Evolutionary conservation across 2,113 vertebrate genomes (phyloP).

Genomic region (Equus przewalskii): DNA sequence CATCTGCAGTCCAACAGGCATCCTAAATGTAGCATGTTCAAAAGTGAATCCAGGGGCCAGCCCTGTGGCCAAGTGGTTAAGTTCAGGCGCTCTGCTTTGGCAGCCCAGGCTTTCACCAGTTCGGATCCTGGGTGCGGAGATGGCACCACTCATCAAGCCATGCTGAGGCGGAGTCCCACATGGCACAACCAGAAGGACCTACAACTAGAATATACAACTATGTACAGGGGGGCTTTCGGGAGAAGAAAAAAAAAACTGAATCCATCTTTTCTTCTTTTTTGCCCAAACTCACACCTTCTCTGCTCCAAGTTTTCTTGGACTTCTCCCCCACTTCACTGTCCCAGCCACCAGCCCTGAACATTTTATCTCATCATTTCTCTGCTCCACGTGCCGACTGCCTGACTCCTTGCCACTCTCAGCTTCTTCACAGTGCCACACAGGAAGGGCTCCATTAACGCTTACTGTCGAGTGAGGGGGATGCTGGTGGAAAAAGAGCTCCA

Average conservation of each 20-base stretch:
- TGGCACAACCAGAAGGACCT: no score
- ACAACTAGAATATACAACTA: no score
- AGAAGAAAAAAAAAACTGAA: not conserved
- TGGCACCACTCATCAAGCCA: no score
- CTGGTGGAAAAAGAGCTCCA: not conserved
- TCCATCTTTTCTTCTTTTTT: not conserved
- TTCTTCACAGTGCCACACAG: not conserved
- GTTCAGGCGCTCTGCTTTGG: no score
- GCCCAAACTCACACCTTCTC: not conserved
- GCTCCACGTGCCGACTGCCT: not conserved
- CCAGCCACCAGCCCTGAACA: not conserved
- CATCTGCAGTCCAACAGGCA: not conserved
- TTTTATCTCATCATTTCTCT: not conserved
- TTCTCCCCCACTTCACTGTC: not conserved
- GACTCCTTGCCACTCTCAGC: not conserved
- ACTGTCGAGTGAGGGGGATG: not conserved
- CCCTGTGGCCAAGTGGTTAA: no score
- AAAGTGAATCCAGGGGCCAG: not conserved
- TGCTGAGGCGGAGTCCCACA: no score
- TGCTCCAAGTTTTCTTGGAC: not conserved
- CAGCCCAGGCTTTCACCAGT: no score
- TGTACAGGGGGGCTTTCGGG: no score
- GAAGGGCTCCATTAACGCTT: not conserved
- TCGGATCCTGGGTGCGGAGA: no score
- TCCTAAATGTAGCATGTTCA: not conserved